Base-by-base conservation (phyloP, 2,888 invertebrate genomes). In the Hemaris fuciformis region DNA sequence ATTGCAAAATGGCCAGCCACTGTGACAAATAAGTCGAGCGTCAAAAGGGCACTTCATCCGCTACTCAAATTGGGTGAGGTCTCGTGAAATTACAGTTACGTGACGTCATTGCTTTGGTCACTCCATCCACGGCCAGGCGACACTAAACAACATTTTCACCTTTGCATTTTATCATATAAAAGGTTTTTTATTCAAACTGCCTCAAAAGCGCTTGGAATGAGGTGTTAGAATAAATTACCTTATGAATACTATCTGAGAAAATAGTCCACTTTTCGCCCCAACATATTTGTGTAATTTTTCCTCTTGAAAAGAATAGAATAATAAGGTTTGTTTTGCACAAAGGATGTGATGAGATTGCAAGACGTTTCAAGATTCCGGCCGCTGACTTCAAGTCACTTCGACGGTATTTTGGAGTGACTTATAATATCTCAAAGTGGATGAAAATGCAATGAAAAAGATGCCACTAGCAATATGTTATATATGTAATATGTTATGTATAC, bases 11-110 rank as follows among this genome's bases (percentile, higher is more conserved):
- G 53, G 10, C 31, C 22, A 10, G 23, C 13, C 22, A 18, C 53
- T 53, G 27, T 53, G 15, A 27, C 31, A 53, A 53, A 53, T 53
- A 53, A 31, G 31, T 31, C 31, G 18, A 18, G 53, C 53, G 31
- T 53, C 31, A 53, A 53, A 53, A 53, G 53, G 48, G 27, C 48
- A 27, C 48, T 53, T 27, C 48, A 53, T 53, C 25, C 48, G 15
- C 27, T 27, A 27, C 31, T 53, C 10, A 53, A 53, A 53, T 53
- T 53, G 53, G 27, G 27, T 31, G 53, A 53, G 31, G 53, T 31
- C 53, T 53, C 53, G 53, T 53, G 53, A 53, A 53, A 53, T 53
- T 53, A 53, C 31, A 31, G 27, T 53, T 53, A 53, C 53, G 53
- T 53, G 53, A 53, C 53, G 18, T 53, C 53, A 53, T 38, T 8